Evolutionary conservation across 2,797 vertebrate genomes (phyloP).

Genomic region (Momotus momota): DNA sequence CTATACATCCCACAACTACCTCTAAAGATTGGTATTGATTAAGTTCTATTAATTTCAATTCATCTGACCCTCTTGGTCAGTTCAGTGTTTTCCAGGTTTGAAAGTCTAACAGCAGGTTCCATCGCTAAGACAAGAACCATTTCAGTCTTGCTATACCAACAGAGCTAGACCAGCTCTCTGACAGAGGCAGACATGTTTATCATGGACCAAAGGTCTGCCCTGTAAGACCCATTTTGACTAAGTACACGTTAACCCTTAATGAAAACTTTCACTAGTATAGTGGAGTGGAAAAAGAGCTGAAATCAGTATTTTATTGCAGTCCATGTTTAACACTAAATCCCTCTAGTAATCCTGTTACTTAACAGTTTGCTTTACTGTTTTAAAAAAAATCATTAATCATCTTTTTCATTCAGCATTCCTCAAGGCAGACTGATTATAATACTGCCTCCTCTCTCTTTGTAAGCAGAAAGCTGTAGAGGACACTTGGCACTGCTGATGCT

Average conservation of each 20-base stretch:
- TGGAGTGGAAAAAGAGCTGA: background rate
- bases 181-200: background rate
- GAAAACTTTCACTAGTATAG: background rate
- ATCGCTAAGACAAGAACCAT: background rate
- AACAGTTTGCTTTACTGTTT: background rate
- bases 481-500: background rate
- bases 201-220: background rate
- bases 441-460: background rate
- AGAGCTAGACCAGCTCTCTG: background rate
- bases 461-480: background rate
- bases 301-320: background rate
- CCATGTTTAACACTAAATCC: background rate
- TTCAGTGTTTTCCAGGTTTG: background rate
- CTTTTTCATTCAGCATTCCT: background rate
- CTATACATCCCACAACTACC: background rate
- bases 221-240: background rate
- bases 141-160: background rate
- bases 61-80: rapidly evolving
- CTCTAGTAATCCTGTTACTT: background rate
- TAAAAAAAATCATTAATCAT: background rate
- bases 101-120: background rate
- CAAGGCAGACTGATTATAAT: background rate
- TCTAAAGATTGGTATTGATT: background rate
- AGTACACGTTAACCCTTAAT: background rate
- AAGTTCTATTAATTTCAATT: background rate